Percentiles rank a stretch among this genome's conserved stretches.
Conservation (phyloP, 2,888 invertebrate genomes). For the Eristalis intricaria region DNA sequence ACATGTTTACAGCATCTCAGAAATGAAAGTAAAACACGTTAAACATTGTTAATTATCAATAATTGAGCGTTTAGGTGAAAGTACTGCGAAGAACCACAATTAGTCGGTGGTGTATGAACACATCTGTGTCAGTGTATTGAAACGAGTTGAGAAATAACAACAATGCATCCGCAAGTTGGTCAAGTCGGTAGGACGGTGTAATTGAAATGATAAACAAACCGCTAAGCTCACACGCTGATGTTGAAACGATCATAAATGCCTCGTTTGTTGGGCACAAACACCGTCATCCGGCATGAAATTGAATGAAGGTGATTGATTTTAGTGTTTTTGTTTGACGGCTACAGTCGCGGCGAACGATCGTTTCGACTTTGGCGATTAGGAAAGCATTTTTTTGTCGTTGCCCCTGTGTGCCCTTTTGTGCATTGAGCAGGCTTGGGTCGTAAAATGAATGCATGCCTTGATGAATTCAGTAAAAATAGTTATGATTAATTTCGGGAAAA, state of each 20-base stretch:
- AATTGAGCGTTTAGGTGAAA: conserved; percentile 50
- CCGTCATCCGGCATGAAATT: not conserved
- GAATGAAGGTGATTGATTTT: not conserved
- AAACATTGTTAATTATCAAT: conserved; percentile 40
- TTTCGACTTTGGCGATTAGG: not conserved
- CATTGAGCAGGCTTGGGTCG: not conserved
- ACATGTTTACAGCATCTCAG: not conserved
- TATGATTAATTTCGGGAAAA: too few species aligned
- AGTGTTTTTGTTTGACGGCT: not conserved
- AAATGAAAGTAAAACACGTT: not conserved
- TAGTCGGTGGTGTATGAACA: conserved; percentile 17
- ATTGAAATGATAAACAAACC: not conserved
- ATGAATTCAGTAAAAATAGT: too few species aligned
- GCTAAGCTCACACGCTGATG: not conserved
- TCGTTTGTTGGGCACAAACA: not conserved
- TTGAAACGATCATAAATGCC: not conserved
- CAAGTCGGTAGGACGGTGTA: conserved; percentile 1
- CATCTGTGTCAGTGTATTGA: not conserved
- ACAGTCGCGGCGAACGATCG: not conserved
- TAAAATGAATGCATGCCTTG: too few species aligned
- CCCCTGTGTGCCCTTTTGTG: not conserved
- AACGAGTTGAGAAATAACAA: conserved; percentile 6
- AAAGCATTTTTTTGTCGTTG: not conserved
- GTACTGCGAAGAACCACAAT: conserved; percentile 28
- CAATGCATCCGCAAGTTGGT: conserved; percentile 19